These are phyloP conservation scores for Furnarius figulus DNA, from an alignment of 2,113 vertebrate species.

Conservation along the genomic window DNA sequence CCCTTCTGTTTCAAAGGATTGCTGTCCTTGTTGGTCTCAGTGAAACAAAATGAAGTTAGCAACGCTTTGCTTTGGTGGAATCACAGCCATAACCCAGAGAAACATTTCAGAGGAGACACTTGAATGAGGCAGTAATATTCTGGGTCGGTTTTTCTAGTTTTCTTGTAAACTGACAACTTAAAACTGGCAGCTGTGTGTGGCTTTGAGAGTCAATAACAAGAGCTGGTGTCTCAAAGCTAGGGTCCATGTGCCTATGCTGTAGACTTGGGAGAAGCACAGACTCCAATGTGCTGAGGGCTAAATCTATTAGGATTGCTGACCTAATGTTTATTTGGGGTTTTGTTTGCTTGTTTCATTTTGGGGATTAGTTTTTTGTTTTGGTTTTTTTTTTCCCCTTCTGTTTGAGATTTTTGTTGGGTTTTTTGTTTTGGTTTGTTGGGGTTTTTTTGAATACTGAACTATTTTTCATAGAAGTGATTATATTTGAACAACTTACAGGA, in stretches of 20 bases:
- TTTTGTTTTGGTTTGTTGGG: no score
- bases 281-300: neutral
- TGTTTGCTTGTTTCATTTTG: neutral
- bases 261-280: neutral
- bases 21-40: neutral
- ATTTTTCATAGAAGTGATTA: neutral
- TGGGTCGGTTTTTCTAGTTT: neutral
- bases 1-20: neutral
- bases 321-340: neutral
- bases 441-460: neutral
- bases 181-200: neutral
- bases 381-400: neutral
- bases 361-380: neutral
- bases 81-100: neutral
- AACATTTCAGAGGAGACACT: neutral
- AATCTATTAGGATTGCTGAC: neutral
- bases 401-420: neutral
- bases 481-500: neutral
- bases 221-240: neutral
- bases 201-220: neutral
- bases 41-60: neutral
- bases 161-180: neutral
- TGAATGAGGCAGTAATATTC: neutral
- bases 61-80: neutral
- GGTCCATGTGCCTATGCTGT: neutral